Evolutionary conservation across 2,888 invertebrate genomes (phyloP), one percentile per base, ranked within the genome.

Genomic region (Ecdyonurus torrentis): DNA sequence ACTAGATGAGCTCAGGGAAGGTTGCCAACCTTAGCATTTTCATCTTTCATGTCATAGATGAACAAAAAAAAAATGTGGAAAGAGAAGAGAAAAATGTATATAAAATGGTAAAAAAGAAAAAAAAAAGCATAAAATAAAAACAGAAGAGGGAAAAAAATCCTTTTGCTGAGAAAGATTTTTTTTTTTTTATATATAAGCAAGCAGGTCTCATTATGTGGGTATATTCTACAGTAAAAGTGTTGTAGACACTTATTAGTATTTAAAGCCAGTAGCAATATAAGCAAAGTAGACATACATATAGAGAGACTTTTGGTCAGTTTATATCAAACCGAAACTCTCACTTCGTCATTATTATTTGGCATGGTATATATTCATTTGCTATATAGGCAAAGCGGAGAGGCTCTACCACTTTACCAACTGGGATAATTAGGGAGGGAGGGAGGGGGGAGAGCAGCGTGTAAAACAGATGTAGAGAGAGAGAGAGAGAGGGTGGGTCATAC

Each of bases 1-100:
- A 37, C 37, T 37, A 37, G 37, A 37, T 37, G 37, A 37, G 37
- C 37, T 37, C 37, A 15, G 37, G 37, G 55, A 55, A n/a, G 20
- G 55, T 10, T 55, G 19, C 55, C n/a, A 55, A 55, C 55, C 55
- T 55, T 55, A 55, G 55, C 55, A 55, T 55, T 55, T 55, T 55
- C 55, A 55, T 55, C 55, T 55, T 55, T 22, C 55, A 55, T 55
- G 55, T 55, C 55, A 55, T 20, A 55, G 37, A 37, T 37, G 37
- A 37, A 37, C 37, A 5, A 10, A 37, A 37, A 37, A 37, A n/a
- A n/a, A n/a, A n/a, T n/a, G n/a, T n/a, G n/a, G n/a, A n/a, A n/a
- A n/a, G n/a, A n/a, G n/a, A n/a, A n/a, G n/a, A n/a, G n/a, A n/a
- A n/a, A 37, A 37, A 37, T 37, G 15, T 37, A 37, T 37, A 37